Evolutionary conservation across 2,113 vertebrate species (phyloP).

Genomic region (Pygathrix nemaeus): DNA sequence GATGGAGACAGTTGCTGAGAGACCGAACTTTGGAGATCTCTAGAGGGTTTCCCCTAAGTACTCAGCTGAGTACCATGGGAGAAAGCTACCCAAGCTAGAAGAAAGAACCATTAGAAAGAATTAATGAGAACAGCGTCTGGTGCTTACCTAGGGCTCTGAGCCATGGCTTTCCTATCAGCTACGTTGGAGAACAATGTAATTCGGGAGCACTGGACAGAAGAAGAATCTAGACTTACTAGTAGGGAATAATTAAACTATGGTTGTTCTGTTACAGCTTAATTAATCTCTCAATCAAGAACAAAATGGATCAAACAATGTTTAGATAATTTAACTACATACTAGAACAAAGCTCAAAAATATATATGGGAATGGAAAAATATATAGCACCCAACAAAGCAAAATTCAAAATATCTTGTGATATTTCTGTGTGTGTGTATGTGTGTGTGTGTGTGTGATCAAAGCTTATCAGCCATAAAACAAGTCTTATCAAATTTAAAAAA

Average conservation of each 20-base stretch:
- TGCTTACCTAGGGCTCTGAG: neutral
- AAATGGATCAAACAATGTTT: neutral
- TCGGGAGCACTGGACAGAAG: neutral
- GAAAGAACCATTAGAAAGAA: neutral
- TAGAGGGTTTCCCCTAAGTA: neutral
- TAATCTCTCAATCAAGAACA: neutral
- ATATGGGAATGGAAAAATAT: neutral
- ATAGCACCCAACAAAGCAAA: neutral
- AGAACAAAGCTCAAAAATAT: neutral
- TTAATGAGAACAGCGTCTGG: neutral
- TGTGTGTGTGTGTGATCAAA: neutral
- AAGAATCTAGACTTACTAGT: neutral
- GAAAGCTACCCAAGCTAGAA: neutral
- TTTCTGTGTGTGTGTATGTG: neutral
- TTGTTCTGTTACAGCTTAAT: neutral
- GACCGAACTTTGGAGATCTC: no score
- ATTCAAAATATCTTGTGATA: neutral
- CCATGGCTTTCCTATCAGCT: neutral
- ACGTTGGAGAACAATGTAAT: neutral
- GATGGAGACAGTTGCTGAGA: rapidly evolving
- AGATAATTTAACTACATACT: neutral
- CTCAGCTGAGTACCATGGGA: neutral
- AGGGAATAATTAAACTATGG: neutral
- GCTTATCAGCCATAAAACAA: neutral
- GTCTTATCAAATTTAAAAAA: neutral